Conservation (phyloP, 1,140 invertebrate genomes). For the Drosophila melanogaster region DNA sequence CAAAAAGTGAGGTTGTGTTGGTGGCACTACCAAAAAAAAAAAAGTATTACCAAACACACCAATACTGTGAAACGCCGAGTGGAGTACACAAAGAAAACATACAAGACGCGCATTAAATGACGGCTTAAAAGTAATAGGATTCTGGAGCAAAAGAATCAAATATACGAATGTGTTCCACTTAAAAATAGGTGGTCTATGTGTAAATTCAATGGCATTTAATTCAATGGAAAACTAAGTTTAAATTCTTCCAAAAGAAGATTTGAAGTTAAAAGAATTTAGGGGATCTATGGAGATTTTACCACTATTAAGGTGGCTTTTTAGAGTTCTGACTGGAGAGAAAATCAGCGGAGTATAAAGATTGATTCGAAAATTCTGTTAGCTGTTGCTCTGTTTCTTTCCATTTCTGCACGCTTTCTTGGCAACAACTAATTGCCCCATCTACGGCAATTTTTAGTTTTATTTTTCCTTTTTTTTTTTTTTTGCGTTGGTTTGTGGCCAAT, state of each 20-base stretch:
- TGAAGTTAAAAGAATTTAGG: no score
- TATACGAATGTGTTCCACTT: background rate
- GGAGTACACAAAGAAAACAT: slow-evolving; percentile 61
- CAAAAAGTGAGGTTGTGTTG: slow-evolving; percentile 76
- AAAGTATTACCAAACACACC: slow-evolving; percentile 77
- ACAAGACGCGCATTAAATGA: slow-evolving; percentile 35
- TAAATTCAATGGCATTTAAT: background rate
- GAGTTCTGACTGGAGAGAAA: background rate
- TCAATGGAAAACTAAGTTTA: background rate
- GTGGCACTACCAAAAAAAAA: slow-evolving; percentile 53
- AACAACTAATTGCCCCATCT: slow-evolving; percentile 66
- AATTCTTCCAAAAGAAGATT: background rate
- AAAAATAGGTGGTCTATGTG: background rate
- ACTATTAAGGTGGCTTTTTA: background rate
- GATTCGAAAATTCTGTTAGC: slow-evolving; percentile 33
- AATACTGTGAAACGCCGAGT: slow-evolving; percentile 34
- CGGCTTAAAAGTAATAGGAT: slow-evolving; percentile 14
- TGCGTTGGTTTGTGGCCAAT: slow-evolving; percentile 71
- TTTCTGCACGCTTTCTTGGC: slow-evolving; percentile 74
- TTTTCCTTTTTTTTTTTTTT: slow-evolving; percentile 7
- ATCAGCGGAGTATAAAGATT: slow-evolving; percentile 39
- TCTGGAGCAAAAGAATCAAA: slow-evolving; percentile 1
- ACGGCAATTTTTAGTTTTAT: slow-evolving; percentile 14
- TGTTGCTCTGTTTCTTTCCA: slow-evolving; percentile 25
- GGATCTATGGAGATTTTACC: no score